Base-by-base conservation (phyloP, 2,797 vertebrate genomes). In the Malurus splendens region DNA sequence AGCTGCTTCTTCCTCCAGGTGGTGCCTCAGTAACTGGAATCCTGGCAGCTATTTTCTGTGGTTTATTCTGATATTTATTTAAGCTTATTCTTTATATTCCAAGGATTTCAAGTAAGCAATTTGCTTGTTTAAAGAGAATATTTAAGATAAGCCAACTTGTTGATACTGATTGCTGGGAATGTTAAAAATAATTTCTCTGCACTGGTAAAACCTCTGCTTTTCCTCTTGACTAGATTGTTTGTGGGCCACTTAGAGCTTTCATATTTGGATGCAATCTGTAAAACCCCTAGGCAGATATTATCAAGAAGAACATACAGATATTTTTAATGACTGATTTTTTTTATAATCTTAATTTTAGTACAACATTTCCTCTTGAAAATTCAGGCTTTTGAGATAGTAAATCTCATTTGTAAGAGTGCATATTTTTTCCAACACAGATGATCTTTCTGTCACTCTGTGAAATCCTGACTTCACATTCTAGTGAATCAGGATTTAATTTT, bases 1-100 rank as follows among this genome's bases (percentile, higher is more conserved):
- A 93, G 41, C 82, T 57, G 90, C 73, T 75, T 82, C 51, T 96
- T 93, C 90, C 82, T 85, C 88, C 81, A 89, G 92, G 75, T 84
- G 74, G 73, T 96, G 50, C 18, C 11, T 84, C 32, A 30, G 36
- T 68, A 67, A 56, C 32, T 41, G 41, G 68, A 44, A 61, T 36
- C 75, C 45, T 79, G 70, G 17, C 10, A 11, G 36, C 42, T 61
- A 19, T 67, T 79, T 32, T 52, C 81, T 51, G 24, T 68, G 24
- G 59, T 80, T 76, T 75, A n/a, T 77, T 82, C 50, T 68, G 62
- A 17, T 48, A 48, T 41, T 93, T 91, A 51, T 42, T 83, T 57
- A 47, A 60, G 15, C 18, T 90, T 75, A 25, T 55, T 82, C 62
- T 74, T 36, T 77, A 20, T 84, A 70, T 85, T 64, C 56, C 36